Evolutionary conservation across 2,888 invertebrate genomes (phyloP).

Genomic region (Asteroscopus sphinx): DNA sequence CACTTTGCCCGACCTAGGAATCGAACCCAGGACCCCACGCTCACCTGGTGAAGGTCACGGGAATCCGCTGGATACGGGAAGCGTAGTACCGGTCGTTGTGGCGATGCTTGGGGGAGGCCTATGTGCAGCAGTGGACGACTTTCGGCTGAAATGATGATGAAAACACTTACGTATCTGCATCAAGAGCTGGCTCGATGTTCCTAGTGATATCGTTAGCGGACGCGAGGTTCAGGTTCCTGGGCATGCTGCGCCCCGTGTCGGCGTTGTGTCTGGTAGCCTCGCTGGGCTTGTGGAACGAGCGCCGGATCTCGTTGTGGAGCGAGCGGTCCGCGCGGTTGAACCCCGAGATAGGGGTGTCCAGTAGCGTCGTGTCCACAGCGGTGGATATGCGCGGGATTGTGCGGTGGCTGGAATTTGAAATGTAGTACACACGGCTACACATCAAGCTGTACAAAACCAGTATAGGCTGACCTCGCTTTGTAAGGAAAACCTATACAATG

Average conservation of each 20-base stretch:
- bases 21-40: too few species aligned
- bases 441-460: too few species aligned
- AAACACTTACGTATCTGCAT: slow-evolving; percentile 56
- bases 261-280: slow-evolving; percentile 71
- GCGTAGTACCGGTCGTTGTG: too few species aligned
- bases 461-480: too few species aligned
- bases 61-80: too few species aligned
- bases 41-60: too few species aligned
- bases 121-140: too few species aligned
- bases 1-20: too few species aligned
- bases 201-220: slow-evolving; percentile 58
- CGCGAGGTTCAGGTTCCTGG: slow-evolving; percentile 88
- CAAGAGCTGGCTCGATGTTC: slow-evolving; percentile 40
- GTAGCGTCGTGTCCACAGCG: slow-evolving; percentile 70
- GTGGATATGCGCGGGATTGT: slow-evolving; percentile 85
- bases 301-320: slow-evolving; percentile 78
- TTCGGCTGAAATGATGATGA: too few species aligned
- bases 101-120: too few species aligned
- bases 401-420: slow-evolving; percentile 81
- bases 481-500: too few species aligned
- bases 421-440: too few species aligned
- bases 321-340: slow-evolving; percentile 75
- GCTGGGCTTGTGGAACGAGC: slow-evolving; percentile 84
- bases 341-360: slow-evolving; percentile 65
- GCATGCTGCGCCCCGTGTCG: slow-evolving; percentile 83